Conservation (phyloP, 2,888 invertebrate genomes). For the Trachelus iudaicus region DNA sequence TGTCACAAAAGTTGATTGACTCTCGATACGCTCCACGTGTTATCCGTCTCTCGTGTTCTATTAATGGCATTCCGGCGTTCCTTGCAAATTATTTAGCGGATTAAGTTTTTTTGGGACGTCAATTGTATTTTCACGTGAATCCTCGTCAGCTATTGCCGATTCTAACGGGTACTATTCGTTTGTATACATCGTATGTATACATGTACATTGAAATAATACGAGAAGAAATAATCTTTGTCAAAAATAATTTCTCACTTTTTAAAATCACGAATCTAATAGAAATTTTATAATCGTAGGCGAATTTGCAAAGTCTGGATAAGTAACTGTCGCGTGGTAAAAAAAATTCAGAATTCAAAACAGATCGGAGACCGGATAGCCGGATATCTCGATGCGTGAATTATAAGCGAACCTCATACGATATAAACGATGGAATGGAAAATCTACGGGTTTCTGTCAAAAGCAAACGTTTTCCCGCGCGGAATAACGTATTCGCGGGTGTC, state of each 20-base stretch:
- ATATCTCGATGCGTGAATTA: slow-evolving; percentile 34
- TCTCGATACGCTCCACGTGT: neutral
- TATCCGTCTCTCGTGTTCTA: slow-evolving; percentile 11
- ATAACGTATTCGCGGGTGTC: slow-evolving; percentile 22
- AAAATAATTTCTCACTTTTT: no score
- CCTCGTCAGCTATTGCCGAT: no score
- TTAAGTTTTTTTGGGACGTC: neutral
- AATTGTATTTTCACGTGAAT: no score
- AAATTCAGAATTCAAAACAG: slow-evolving; percentile 12
- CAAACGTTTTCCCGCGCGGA: slow-evolving; percentile 23
- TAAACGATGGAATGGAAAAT: slow-evolving; percentile 40
- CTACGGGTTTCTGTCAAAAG: slow-evolving; percentile 43
- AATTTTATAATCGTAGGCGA: no score
- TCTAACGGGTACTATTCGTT: no score
- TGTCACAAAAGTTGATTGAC: slow-evolving; percentile 57
- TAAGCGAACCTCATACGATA: slow-evolving; percentile 28
- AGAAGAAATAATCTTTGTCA: no score
- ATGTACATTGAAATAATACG: no score
- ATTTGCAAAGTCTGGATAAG: no score
- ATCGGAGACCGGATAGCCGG: neutral
- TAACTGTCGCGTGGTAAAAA: neutral
- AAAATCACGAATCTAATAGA: no score
- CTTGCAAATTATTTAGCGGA: slow-evolving; percentile 21
- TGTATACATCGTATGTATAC: no score
- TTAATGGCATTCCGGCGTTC: slow-evolving; percentile 18